phyloP scores from a whole-genome alignment of 2,113 vertebrate genomes.

The Peromyscus polionotus region DNA sequence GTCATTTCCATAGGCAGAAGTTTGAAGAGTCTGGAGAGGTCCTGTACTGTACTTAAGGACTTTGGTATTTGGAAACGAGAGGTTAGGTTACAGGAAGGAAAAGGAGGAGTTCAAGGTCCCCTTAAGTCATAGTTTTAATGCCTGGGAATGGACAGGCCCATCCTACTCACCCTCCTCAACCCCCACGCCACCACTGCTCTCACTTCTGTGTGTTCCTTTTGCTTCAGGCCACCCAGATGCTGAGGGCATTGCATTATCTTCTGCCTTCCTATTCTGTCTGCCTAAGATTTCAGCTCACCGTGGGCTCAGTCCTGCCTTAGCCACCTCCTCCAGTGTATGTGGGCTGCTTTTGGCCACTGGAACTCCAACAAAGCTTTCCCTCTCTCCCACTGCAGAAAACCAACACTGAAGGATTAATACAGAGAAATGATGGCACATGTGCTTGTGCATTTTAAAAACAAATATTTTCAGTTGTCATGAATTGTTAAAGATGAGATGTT shows the following conservation, averaged over 20 bases:
- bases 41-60: not conserved
- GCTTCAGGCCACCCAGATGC: not conserved
- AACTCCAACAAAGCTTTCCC: not conserved
- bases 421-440: not conserved
- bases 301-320: not conserved
- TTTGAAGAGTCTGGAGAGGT: not conserved
- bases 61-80: not conserved
- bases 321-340: not conserved
- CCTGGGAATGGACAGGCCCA: not conserved
- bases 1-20: not conserved
- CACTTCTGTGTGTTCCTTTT: not conserved
- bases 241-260: not conserved
- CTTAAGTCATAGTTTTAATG: not conserved
- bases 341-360: fast-evolving
- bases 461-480: not conserved
- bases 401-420: not conserved
- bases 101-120: not conserved
- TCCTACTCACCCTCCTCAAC: not conserved
- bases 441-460: not conserved
- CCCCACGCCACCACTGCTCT: not conserved
- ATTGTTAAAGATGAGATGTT: not conserved
- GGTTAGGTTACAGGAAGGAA: not conserved
- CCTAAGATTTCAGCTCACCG: not conserved
- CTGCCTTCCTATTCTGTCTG: not conserved
- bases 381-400: fast-evolving